Evolutionary conservation across 2,113 vertebrate species (phyloP).

Genomic region (Thalassarche chlororhynchos): DNA sequence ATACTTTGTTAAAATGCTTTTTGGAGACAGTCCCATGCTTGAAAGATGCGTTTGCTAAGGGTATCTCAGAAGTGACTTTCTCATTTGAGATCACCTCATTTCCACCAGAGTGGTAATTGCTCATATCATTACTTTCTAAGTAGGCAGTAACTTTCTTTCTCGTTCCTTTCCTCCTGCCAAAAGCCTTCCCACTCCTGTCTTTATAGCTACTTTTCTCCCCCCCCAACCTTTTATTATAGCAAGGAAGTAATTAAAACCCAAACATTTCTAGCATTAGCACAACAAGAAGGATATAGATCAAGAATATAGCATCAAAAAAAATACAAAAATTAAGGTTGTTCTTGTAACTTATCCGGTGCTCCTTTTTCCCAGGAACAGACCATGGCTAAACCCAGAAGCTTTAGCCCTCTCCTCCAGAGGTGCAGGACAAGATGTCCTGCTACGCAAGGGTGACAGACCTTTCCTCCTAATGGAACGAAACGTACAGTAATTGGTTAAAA

Average conservation of each 20-base stretch:
- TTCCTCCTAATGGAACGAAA: background rate
- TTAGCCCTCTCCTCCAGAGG: no score
- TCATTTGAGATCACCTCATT: background rate
- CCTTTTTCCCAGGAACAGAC: background rate
- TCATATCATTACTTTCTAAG: background rate
- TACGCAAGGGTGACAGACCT: rapidly evolving
- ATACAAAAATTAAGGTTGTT: background rate
- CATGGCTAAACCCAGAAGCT: background rate
- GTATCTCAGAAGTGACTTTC: background rate
- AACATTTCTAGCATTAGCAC: background rate
- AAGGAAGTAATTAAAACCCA: background rate
- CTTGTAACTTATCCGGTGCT: background rate
- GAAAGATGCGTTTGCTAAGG: background rate
- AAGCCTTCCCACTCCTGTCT: background rate
- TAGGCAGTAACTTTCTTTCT: background rate
- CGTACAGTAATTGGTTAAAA: rapidly evolving
- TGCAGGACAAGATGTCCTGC: rapidly evolving
- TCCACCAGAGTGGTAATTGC: background rate
- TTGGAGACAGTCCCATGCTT: background rate
- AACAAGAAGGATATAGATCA: background rate
- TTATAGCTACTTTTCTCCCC: background rate
- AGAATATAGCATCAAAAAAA: background rate
- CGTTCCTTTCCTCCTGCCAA: background rate
- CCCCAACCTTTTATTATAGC: background rate
- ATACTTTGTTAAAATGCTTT: background rate